Base-by-base conservation (phyloP, 2,888 invertebrate species). In the Nowickia ferox region DNA sequence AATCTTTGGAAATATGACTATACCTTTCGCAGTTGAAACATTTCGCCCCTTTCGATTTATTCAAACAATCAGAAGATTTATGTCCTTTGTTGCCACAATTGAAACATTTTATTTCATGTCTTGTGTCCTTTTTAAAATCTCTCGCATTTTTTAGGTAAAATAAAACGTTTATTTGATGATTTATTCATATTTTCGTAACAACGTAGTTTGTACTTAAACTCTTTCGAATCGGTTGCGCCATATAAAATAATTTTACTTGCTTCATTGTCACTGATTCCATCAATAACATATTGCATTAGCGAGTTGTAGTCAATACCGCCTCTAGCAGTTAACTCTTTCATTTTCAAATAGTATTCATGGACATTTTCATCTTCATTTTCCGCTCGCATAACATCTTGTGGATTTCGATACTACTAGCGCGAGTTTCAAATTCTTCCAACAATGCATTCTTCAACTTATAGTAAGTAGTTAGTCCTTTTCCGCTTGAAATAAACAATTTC, bases 261-360 rank as follows among this genome's bases (percentile, higher is more conserved):
- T 10, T 72, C 71, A 1, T 30, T 17, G 53, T 91, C 91, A 1
- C 76, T 72, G 13, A 93, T 92, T 91, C n/a, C n/a, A n/a, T n/a
- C n/a, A n/a, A n/a, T n/a, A n/a, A n/a, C n/a, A n/a, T n/a, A n/a
- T n/a, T n/a, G 91, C 6, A 91, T 92, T 9, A 92, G 57, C 6
- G 88, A 89, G 65, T 87, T 90, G 42, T 89, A 88, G 86, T 92
- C 92, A 38, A 92, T 87, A 2, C 87, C 87, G 0, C 88, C 92
- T 65, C 91, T 89, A 9, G 89, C 86, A 17, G 90, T 92, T 15
- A 92, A 84, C 84, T 92, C 91, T 81, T 90, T 90, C 91, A 92
- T 93, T 13, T 61, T 72, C 6, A 91, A 81, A 19, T 90, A 89
- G 85, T 92, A 93, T 76, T 92, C 90, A 81, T 90, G 90, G 10